Conservation (phyloP, 30 jellyfish, hydroid and myxozoan species). For the Phacellophora camtschatica region DNA sequence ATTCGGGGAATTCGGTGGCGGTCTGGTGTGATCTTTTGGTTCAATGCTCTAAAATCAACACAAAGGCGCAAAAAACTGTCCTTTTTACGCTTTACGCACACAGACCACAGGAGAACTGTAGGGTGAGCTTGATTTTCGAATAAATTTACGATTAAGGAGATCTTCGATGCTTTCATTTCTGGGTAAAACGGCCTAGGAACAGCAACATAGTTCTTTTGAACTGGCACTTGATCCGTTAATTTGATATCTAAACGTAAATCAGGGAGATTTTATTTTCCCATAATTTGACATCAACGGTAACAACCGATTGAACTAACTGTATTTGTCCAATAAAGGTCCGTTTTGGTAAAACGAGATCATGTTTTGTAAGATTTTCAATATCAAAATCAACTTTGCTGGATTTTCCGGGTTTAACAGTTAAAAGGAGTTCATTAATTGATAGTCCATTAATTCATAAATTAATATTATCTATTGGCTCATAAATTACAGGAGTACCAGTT, state of each 20-base stretch:
- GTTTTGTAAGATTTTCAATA: neutral
- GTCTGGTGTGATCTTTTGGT: slow-evolving; percentile 34
- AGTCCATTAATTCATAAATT: neutral
- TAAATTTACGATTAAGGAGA: neutral
- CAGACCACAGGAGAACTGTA: slow-evolving; percentile 34
- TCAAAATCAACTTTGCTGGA: neutral
- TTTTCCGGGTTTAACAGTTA: neutral
- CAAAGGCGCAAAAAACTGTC: slow-evolving; percentile 35
- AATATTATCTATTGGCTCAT: neutral
- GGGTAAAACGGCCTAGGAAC: slow-evolving; percentile 9
- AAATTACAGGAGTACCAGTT: neutral
- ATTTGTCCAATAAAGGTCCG: slow-evolving; percentile 15
- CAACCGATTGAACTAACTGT: slow-evolving; percentile 2
- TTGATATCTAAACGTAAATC: neutral
- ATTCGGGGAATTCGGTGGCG: slow-evolving; percentile 57
- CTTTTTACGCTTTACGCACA: slow-evolving; percentile 35
- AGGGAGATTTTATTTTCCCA: neutral
- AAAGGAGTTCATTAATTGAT: neutral
- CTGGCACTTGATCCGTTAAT: neutral
- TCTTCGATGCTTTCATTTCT: neutral
- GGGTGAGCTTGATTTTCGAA: neutral
- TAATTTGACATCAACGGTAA: slow-evolving; percentile 4
- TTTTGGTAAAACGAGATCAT: neutral
- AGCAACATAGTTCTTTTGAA: neutral
- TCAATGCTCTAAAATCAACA: slow-evolving; percentile 40